Conservation (phyloP, 2,888 invertebrate genomes). For the Atethmia centrago region DNA sequence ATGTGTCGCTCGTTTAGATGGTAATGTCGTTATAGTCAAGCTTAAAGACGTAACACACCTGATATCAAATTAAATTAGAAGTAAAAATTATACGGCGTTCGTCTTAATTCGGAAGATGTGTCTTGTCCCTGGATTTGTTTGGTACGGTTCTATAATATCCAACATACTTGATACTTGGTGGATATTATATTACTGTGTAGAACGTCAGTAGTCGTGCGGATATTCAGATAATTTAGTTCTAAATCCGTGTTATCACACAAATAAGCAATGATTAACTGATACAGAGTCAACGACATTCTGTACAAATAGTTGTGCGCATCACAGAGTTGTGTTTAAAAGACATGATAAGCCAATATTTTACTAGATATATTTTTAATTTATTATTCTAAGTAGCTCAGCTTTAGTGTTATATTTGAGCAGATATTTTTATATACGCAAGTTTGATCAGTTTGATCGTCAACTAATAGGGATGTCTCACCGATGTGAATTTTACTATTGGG, state of each 20-base stretch:
- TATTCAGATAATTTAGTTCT: conserved; percentile 32
- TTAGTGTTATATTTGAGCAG: conserved; percentile 68
- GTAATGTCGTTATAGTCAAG: conserved; percentile 47
- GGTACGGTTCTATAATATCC: conserved; percentile 31
- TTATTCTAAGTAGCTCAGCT: conserved; percentile 67
- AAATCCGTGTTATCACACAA: conserved; percentile 39
- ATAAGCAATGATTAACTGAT: conserved; percentile 16
- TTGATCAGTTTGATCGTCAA: conserved; percentile 47
- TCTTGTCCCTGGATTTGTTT: conserved; percentile 15
- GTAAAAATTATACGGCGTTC: conserved; percentile 7
- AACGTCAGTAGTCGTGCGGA: conserved; percentile 21
- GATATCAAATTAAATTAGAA: conserved; percentile 35
- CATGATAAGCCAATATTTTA: conserved; percentile 62
- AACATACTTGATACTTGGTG: conserved; percentile 21
- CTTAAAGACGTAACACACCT: conserved; percentile 38
- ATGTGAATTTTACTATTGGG: conserved; percentile 47
- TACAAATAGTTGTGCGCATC: conserved; percentile 44
- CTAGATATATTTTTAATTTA: conserved; percentile 62
- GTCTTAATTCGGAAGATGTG: conserved; percentile 24
- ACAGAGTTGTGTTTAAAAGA: conserved; percentile 69
- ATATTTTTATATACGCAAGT: conserved; percentile 71
- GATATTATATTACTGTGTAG: conserved; percentile 32
- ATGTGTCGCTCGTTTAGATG: conserved; percentile 67
- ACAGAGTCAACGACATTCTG: conserved; percentile 21
- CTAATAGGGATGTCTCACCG: conserved; percentile 48